Evolutionary conservation across 2,113 vertebrate genomes (phyloP).

Genomic region (Narcine bancroftii): DNA sequence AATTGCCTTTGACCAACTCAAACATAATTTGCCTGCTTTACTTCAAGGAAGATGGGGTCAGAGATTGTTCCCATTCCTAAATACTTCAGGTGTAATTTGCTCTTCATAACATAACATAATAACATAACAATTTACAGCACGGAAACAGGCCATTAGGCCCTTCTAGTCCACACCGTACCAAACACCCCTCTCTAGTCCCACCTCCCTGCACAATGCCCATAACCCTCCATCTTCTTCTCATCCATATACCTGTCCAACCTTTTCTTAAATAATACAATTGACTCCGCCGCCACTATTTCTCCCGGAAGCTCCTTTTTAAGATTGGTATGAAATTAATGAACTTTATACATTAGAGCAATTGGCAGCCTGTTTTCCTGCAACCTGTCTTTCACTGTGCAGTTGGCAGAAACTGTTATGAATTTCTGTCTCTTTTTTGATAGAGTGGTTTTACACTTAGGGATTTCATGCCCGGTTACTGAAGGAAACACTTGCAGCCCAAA

Average conservation of each 20-base stretch:
- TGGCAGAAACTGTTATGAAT: not conserved
- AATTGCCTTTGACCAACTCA: not conserved
- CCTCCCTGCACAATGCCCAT: too few relatives aligned
- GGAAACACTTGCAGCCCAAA: not conserved
- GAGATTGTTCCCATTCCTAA: not conserved
- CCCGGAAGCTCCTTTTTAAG: not conserved
- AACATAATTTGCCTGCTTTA: not conserved
- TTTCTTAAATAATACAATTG: too few relatives aligned
- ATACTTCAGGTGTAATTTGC: not conserved
- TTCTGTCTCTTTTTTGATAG: not conserved
- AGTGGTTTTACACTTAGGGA: not conserved
- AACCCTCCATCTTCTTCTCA: too few relatives aligned
- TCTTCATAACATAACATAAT: too few relatives aligned
- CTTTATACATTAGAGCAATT: not conserved
- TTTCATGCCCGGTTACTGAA: not conserved
- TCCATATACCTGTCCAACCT: too few relatives aligned
- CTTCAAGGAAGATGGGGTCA: not conserved
- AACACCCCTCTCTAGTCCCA: too few relatives aligned
- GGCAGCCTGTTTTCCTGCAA: not conserved
- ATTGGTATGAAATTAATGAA: not conserved
- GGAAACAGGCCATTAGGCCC: too few relatives aligned
- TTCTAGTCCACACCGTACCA: too few relatives aligned
- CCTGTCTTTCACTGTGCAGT: not conserved
- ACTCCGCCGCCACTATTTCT: too few relatives aligned
- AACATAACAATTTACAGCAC: too few relatives aligned